phyloP scores from a whole-genome alignment of 1,140 invertebrate genomes.

The fruit fly (Drosophila melanogaster) region DNA sequence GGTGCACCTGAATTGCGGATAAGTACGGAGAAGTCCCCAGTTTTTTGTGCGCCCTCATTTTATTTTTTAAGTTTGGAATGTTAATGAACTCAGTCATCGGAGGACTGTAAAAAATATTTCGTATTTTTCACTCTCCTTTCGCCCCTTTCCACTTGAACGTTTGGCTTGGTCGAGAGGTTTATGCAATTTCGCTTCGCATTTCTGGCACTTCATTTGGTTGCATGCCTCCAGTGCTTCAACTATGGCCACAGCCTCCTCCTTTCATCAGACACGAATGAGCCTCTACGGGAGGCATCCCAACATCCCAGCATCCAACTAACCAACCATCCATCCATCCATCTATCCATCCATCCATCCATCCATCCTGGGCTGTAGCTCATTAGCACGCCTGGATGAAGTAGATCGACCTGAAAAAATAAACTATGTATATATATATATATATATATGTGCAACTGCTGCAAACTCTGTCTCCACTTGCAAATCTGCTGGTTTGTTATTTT shows the following conservation, averaged over 20 bases:
- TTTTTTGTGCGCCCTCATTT: constrained; percentile 34
- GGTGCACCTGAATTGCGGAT: constrained; percentile 44
- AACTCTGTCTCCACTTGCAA: constrained; percentile 45
- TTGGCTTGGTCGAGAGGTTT: constrained; percentile 68
- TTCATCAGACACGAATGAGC: constrained; percentile 52
- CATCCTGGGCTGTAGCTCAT: constrained; percentile 48
- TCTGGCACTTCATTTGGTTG: constrained; percentile 78
- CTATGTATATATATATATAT: constrained; percentile 24
- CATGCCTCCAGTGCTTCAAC: constrained; percentile 35
- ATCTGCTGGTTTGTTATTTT: constrained; percentile 47
- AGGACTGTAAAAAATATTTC: constrained; percentile 53
- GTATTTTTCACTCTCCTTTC: constrained; percentile 6
- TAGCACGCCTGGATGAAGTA: constrained; percentile 60
- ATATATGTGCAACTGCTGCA: constrained; percentile 24
- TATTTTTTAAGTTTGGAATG: constrained; percentile 59
- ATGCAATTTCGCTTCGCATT: constrained; percentile 80
- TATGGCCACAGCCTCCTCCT: constrained; percentile 19
- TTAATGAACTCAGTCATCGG: constrained; percentile 73
- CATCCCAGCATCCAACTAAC: background rate
- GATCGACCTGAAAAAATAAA: constrained; percentile 53
- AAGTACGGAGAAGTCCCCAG: constrained; percentile 9
- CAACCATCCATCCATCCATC: background rate
- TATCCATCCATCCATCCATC: constrained; percentile 15
- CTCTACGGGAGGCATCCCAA: constrained; percentile 17
- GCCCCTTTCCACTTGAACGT: constrained; percentile 25